A percentile compares a stretch with the other conserved stretches of the same genome.
phyloP scores from a whole-genome alignment of 2,888 invertebrate species.

The Sinelater perroti region DNA sequence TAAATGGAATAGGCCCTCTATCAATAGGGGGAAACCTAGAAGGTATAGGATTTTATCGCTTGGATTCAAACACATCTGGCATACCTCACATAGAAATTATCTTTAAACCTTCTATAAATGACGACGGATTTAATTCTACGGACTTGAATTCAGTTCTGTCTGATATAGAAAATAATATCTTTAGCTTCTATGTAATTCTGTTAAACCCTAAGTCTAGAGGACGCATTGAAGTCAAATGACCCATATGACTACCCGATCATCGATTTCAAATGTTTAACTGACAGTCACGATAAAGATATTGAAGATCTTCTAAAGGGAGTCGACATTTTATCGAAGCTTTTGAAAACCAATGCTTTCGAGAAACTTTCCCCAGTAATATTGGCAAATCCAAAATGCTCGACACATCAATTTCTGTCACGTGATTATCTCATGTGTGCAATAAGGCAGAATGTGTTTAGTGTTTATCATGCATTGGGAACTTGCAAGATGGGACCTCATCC shows the following conservation, averaged over 20 bases:
- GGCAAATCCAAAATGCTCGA: constrained; percentile 60
- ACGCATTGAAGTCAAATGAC: constrained; percentile 47
- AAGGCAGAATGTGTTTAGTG: constrained; percentile 65
- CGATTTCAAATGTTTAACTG: constrained; percentile 45
- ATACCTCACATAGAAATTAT: constrained; percentile 38
- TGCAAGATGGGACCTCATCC: constrained; percentile 73
- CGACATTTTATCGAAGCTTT: constrained; percentile 49
- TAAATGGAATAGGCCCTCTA: constrained; percentile 40
- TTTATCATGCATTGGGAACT: constrained; percentile 73
- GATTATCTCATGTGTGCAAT: constrained; percentile 74
- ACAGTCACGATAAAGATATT: constrained; percentile 68
- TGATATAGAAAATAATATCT: not conserved
- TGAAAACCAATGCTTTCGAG: constrained; percentile 67
- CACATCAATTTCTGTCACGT: constrained; percentile 64
- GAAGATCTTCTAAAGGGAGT: constrained; percentile 69
- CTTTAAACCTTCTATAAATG: constrained; percentile 25
- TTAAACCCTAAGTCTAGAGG: constrained; percentile 50
- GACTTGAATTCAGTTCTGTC: not conserved
- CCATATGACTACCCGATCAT: constrained; percentile 51
- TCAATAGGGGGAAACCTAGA: constrained; percentile 36
- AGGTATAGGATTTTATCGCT: constrained; percentile 29
- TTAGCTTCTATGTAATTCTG: constrained; percentile 39
- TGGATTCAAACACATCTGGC: constrained; percentile 12
- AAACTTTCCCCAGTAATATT: constrained; percentile 65
- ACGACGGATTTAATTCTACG: constrained; percentile 7